Conservation (phyloP, 2,888 invertebrate genomes). For the Rhamphomyia laevipes region DNA sequence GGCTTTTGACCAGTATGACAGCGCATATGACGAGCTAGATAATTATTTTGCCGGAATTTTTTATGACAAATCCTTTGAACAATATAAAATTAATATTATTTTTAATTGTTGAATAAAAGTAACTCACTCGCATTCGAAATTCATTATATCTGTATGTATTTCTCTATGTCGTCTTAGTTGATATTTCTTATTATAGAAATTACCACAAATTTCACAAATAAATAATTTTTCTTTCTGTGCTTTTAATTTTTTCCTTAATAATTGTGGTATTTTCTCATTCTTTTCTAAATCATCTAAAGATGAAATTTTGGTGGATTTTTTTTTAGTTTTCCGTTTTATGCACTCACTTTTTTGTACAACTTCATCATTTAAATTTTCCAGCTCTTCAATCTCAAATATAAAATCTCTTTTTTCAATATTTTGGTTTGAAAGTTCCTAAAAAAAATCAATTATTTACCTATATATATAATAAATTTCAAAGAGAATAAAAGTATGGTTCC, state of each 20-base stretch:
- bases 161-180: neutral
- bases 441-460: no score
- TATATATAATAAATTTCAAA: no score
- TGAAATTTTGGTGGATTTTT: neutral
- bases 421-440: no score
- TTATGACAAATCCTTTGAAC: slow-evolving; percentile 12
- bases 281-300: no score
- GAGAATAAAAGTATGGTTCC: no score
- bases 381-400: no score
- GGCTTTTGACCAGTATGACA: slow-evolving; percentile 13
- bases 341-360: neutral
- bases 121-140: slow-evolving; percentile 1
- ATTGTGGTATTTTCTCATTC: no score
- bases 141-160: neutral
- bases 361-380: no score
- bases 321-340: neutral
- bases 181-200: neutral
- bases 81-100: neutral
- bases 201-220: neutral
- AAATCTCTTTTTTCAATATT: no score
- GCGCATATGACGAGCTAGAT: slow-evolving; percentile 15
- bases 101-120: neutral
- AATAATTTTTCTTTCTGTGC: no score
- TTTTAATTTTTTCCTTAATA: no score
- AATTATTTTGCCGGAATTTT: slow-evolving; percentile 14